phyloP scores from a whole-genome alignment of 2,888 invertebrate species.

The Scaptomyza flava region DNA sequence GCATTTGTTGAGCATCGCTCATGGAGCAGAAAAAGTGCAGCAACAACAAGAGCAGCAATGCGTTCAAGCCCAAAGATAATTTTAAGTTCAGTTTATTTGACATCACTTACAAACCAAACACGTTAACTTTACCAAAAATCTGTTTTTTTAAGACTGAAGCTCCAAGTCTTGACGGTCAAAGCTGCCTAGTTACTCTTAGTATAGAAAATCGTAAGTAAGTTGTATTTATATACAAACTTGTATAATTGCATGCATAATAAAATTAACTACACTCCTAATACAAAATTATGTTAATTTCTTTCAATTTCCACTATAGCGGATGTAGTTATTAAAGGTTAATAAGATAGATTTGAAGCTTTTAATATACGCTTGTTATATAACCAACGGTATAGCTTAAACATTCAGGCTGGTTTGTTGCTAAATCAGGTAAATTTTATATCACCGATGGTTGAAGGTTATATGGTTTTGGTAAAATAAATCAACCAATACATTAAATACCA shows the following conservation, averaged over 20 bases:
- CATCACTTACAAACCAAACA: conserved; percentile 55
- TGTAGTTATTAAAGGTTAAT: too few species aligned
- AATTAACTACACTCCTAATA: conserved; percentile 30
- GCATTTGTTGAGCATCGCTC: conserved; percentile 10
- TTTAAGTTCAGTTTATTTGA: conserved; percentile 19
- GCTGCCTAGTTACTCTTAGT: conserved; percentile 6
- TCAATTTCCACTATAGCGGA: too few species aligned
- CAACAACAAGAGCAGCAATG: conserved; percentile 24
- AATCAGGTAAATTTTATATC: too few species aligned
- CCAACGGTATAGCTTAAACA: too few species aligned
- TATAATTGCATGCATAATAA: conserved; percentile 54
- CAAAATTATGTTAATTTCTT: neutral
- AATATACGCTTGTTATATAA: too few species aligned
- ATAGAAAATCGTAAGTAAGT: neutral
- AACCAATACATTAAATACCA: too few species aligned
- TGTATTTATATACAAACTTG: conserved; percentile 43
- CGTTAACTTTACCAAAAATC: conserved; percentile 59
- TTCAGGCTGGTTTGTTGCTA: too few species aligned
- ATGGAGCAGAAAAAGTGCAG: conserved; percentile 27
- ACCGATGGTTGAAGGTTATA: too few species aligned
- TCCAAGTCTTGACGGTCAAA: conserved; percentile 1
- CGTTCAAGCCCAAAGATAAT: conserved; percentile 19
- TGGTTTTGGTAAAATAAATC: too few species aligned
- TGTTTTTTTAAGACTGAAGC: conserved; percentile 52
- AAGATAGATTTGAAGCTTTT: too few species aligned